phyloP scores from a whole-genome alignment of 2,888 invertebrate genomes.

The Drosophila testacea region DNA sequence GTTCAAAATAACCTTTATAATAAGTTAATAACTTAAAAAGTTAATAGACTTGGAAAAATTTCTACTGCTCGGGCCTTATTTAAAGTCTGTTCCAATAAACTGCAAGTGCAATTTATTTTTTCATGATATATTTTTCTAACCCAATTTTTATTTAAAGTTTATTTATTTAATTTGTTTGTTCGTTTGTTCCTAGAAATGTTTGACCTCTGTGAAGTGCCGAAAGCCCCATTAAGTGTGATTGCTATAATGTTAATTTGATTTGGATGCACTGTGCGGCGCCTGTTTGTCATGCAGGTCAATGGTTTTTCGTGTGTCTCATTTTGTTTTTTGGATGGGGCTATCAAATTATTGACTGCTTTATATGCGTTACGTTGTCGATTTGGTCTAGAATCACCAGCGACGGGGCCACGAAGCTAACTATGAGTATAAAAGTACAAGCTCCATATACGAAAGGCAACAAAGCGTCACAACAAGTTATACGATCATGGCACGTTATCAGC shows the following conservation, averaged over 20 bases:
- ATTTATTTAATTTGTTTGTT: background rate
- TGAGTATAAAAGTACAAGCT: conserved; percentile 67
- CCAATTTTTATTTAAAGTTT: background rate
- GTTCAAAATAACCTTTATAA: too few relatives aligned
- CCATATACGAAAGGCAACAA: conserved; percentile 60
- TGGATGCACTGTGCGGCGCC: conserved; percentile 61
- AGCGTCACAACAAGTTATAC: conserved; percentile 51
- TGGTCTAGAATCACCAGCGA: conserved; percentile 56
- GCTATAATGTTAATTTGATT: conserved; percentile 11
- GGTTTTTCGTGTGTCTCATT: conserved; percentile 23
- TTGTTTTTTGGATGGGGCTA: conserved; percentile 38
- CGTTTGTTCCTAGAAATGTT: conserved; percentile 7
- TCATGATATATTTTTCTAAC: background rate
- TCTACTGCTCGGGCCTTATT: too few relatives aligned
- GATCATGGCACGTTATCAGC: conserved; percentile 65
- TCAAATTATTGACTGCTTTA: conserved; percentile 70
- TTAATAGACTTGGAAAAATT: too few relatives aligned
- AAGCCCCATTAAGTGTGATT: background rate
- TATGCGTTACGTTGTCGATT: conserved; percentile 56
- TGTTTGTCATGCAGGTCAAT: conserved; percentile 74
- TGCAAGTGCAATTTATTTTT: too few relatives aligned
- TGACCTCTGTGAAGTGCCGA: conserved; percentile 16
- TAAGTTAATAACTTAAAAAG: too few relatives aligned
- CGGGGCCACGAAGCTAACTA: conserved; percentile 39
- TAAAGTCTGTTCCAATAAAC: too few relatives aligned